Evolutionary conservation across 2,888 invertebrate species (phyloP), one percentile per base, ranked within the genome.

Genomic region (Drosophila pegasa): DNA sequence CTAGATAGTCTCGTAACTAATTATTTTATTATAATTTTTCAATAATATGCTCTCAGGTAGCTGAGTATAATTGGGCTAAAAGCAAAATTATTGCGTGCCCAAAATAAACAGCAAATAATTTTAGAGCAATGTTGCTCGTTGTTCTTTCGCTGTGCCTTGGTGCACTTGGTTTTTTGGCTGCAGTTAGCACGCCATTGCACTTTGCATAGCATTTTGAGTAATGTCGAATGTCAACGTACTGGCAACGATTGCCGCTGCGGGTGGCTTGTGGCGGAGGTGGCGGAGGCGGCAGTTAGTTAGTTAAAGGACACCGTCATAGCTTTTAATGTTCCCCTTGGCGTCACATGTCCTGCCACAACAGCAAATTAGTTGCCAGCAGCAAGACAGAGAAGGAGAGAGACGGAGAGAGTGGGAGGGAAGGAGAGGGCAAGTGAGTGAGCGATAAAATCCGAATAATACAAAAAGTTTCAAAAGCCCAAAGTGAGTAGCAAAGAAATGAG

Each of bases 141-240:
- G 60, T 37, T 64, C 22, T 48, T 25, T 5, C 3, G 5, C 3
- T 25, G 9, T 47, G 33, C n/a, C n/a, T 35, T 56, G 56, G 62
- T 20, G 31, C 5, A 31, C 20, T 31, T 33, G 31, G 2, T 10
- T 16, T 9, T 50, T 33, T 16, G 37, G 45, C 25, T 22, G 40
- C 51, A 55, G 47, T n/a, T 50, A 50, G 76, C 88, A 83, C 88
- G 82, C 88, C 83, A 83, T 73, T 67, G 83, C 83, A 62, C 71
- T 85, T 82, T 84, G 80, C 87, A 66, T 63, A 74, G 71, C 67
- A 78, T 87, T 87, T 85, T 82, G 88, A 88, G 88, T 85, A 74
- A 87, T 85, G 86, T 67, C 84, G 84, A 80, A 88, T 87, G 84
- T 88, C 84, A 85, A 88, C 78, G 84, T 78, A 84, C 88, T 87